phyloP scores from a whole-genome alignment of 1,140 invertebrate genomes.

The Amphibalanus amphitrite region DNA sequence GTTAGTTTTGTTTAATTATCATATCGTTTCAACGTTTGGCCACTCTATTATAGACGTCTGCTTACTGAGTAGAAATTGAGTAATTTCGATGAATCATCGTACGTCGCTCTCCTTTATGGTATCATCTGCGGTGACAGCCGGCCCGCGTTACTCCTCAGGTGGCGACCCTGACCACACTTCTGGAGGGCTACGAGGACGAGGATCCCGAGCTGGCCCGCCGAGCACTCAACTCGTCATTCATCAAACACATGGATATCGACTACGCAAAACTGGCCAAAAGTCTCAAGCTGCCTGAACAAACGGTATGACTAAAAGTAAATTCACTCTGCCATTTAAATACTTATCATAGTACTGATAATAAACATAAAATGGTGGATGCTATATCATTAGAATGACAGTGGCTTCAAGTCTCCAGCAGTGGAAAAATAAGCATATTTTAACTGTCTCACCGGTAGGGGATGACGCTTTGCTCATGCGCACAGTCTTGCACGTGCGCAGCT shows the following conservation, averaged over 20 bases:
- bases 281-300: too few relatives aligned
- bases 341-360: too few relatives aligned
- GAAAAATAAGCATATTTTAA: too few relatives aligned
- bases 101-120: neutral
- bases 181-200: constrained; percentile 76
- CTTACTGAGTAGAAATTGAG: neutral
- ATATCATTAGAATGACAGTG: too few relatives aligned
- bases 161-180: constrained; percentile 58
- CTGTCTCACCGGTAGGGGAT: too few relatives aligned
- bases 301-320: too few relatives aligned
- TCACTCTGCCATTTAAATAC: too few relatives aligned
- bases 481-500: too few relatives aligned
- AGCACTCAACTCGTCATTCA: constrained; percentile 66
- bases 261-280: constrained; percentile 38
- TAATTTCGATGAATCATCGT: neutral
- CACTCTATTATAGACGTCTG: neutral
- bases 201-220: constrained; percentile 56
- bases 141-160: constrained; percentile 31
- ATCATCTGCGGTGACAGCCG: too few relatives aligned
- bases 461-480: too few relatives aligned
- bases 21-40: neutral
- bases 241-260: constrained; percentile 88
- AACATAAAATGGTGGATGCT: too few relatives aligned
- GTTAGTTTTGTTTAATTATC: neutral
- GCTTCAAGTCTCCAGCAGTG: too few relatives aligned